phyloP scores from a whole-genome alignment of 2,888 invertebrate species.

The Strigamia maritima region DNA sequence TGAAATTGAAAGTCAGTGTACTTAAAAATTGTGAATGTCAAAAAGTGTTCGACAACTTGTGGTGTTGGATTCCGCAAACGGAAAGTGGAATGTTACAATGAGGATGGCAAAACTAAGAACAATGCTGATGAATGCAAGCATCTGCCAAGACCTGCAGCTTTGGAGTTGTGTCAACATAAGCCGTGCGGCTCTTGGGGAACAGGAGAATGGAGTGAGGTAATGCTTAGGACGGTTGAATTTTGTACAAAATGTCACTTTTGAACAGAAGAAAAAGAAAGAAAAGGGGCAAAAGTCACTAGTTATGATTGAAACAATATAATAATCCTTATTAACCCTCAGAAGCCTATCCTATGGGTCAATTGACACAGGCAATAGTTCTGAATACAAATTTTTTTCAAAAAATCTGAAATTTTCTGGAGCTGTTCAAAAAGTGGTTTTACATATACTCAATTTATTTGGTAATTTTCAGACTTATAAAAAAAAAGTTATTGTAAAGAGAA shows the following conservation, averaged over 20 bases:
- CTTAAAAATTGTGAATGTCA: not conserved
- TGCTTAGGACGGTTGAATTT: slow-evolving; percentile 6
- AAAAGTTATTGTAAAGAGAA: too few relatives aligned
- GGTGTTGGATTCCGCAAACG: slow-evolving; percentile 62
- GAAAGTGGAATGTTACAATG: slow-evolving; percentile 56
- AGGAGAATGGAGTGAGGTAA: slow-evolving; percentile 62
- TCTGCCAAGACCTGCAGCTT: slow-evolving; percentile 52
- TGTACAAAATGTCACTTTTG: not conserved
- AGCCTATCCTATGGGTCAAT: too few relatives aligned
- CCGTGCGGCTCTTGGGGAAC: slow-evolving; percentile 54
- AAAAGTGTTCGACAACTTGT: slow-evolving; percentile 65
- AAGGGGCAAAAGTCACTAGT: not conserved
- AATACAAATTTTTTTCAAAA: too few relatives aligned
- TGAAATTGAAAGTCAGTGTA: not conserved
- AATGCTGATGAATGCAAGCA: slow-evolving; percentile 45
- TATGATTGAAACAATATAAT: too few relatives aligned
- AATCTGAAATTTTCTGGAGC: too few relatives aligned
- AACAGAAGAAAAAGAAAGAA: not conserved
- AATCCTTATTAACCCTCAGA: too few relatives aligned
- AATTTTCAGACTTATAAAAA: too few relatives aligned
- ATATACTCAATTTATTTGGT: too few relatives aligned
- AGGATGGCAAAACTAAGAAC: slow-evolving; percentile 44
- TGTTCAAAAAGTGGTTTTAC: too few relatives aligned
- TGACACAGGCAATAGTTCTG: too few relatives aligned
- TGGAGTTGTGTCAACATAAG: slow-evolving; percentile 58